Base-by-base conservation (phyloP, 64 coral and sea anemone species). In the Stylophora pistillata region DNA sequence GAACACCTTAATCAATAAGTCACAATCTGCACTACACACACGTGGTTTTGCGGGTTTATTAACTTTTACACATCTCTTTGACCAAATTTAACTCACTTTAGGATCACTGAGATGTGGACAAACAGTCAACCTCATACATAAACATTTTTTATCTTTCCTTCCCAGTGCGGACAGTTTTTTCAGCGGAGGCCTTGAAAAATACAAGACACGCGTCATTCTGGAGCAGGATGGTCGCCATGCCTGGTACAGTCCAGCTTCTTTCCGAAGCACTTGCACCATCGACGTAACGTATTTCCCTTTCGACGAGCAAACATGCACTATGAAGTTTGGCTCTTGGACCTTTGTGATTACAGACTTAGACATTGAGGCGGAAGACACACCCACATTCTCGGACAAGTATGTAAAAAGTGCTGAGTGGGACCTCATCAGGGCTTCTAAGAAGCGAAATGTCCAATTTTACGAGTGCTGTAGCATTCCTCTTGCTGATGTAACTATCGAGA, bases 281-380 rank as follows among this genome's bases (percentile, higher is more conserved):
- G 88, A 95, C 34, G 87, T 95, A 16, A 95, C 93, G 14, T 95
- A 87, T 58, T 95, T 95, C 20, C 93, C 93, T 23, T 95, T 95
- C 69, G 93, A 95, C 27, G 74, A 95, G 58, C 93, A 95, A 58
- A 85, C 52, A 2, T 95, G 93, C 59, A 80, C 64, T 20, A 95
- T 95, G 93, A 91, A 95, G 30, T 95, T 95, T 69, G 93, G 93
- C 23, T 95, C 93, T 3, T 95, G 88, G 82, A 95, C 93, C 1
- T 95, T 90, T 75, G 79, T 86, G 10, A 41, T 79, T 18, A 83
- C 75, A 17, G 88, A 91, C 56, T 58, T 95, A 13, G 88, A 95
- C 73, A 87, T 95, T 52, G 62, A 80, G 13, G 27, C 93, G 13
- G 78, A 82, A 10, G 33, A 57, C 30, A 59, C 88, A 14, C 89